These are phyloP conservation scores for Lates calcarifer DNA, from an alignment of 2,113 vertebrate genomes.

Conservation along the genomic window DNA sequence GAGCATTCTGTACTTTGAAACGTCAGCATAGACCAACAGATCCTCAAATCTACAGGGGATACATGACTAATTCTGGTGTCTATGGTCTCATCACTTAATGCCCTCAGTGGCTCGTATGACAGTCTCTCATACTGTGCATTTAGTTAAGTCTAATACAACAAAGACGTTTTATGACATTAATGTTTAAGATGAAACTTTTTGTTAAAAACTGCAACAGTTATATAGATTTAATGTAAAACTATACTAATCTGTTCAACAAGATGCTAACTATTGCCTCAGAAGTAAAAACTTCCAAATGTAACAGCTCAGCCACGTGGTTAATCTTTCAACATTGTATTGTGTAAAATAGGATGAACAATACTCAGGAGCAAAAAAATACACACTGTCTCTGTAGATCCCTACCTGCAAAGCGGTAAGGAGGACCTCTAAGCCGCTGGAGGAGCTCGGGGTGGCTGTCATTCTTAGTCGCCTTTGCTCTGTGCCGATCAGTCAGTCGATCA, in stretches of 20 bases:
- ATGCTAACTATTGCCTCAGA: not conserved
- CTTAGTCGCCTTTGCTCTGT: constrained; percentile 74
- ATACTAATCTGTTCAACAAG: not conserved
- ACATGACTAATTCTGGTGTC: constrained; percentile 1
- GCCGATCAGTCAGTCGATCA: constrained; percentile 12
- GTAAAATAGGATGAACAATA: not conserved
- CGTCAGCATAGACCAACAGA: not conserved
- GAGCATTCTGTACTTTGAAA: not conserved
- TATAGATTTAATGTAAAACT: not conserved
- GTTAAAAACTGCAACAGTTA: not conserved
- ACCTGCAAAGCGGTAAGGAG: constrained; percentile 93
- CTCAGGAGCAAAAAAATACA: not conserved
- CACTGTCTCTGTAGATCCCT: constrained; percentile 61
- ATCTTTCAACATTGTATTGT: not conserved
- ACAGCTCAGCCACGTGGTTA: not conserved
- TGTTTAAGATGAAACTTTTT: not conserved
- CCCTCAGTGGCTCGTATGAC: not conserved
- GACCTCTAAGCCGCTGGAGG: constrained; percentile 89
- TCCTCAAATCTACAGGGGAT: not conserved
- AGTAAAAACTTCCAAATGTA: no score
- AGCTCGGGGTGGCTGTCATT: constrained; percentile 87
- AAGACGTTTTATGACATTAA: not conserved
- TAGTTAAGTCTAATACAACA: not conserved
- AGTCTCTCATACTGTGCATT: not conserved
- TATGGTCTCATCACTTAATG: constrained; percentile 11